Evolutionary conservation across 2,888 invertebrate genomes (phyloP).

Genomic region (Lithosia quadra): DNA sequence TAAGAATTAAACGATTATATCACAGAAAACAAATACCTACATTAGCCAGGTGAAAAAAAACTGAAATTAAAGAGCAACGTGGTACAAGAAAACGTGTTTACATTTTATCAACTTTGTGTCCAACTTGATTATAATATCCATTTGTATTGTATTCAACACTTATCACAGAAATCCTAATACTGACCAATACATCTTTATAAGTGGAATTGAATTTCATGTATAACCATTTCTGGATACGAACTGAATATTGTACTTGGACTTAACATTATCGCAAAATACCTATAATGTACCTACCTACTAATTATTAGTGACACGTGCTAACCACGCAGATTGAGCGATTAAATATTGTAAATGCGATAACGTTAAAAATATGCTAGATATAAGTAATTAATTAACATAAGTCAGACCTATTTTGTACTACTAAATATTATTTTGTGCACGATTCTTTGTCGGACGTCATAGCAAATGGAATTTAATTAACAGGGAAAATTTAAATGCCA

Average conservation of each 20-base stretch:
- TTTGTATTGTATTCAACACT: background rate
- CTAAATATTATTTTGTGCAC: background rate
- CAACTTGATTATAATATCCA: no score
- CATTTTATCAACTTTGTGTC: no score
- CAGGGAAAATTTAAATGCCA: background rate
- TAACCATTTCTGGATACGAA: background rate
- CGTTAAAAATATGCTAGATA: background rate
- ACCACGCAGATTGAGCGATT: background rate
- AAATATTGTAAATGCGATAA: background rate
- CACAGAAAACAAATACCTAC: no score
- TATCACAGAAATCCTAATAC: background rate
- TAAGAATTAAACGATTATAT: conserved; percentile 35
- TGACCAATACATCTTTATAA: background rate
- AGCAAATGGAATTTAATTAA: background rate
- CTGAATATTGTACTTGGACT: background rate
- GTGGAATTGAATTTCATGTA: background rate
- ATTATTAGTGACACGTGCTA: background rate
- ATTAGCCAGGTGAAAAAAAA: no score
- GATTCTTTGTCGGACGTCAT: background rate
- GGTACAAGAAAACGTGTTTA: no score
- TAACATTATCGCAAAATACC: background rate
- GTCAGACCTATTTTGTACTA: background rate
- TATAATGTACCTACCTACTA: no score
- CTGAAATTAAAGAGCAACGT: no score
- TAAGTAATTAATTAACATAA: background rate